These are phyloP conservation scores for Lucinisca nassula DNA, from an alignment of 2,888 invertebrate species.

Conservation along the genomic window DNA sequence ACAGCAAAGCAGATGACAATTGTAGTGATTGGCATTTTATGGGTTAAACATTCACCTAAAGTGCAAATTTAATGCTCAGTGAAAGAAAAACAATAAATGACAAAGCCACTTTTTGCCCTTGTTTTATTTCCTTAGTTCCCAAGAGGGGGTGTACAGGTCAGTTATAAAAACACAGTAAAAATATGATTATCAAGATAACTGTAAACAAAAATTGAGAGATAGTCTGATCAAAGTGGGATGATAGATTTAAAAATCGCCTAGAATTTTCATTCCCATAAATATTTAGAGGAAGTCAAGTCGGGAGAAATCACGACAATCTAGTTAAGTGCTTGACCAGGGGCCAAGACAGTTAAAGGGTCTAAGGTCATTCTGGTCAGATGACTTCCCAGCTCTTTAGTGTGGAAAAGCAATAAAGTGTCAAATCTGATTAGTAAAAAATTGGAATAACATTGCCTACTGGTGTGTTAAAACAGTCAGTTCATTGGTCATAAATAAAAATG, in stretches of 20 bases:
- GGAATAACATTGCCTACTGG: constrained; percentile 1
- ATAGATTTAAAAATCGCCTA: background rate
- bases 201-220: constrained; percentile 1
- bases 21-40: too few relatives aligned
- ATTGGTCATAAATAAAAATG: background rate
- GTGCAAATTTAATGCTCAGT: too few relatives aligned
- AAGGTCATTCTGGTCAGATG: constrained; percentile 2
- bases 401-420: constrained; percentile 14
- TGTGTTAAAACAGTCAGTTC: constrained; percentile 17
- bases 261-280: constrained; percentile 13
- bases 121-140: background rate
- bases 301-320: background rate
- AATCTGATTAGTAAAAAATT: constrained; percentile 13
- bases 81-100: background rate
- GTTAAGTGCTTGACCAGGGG: constrained; percentile 16
- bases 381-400: constrained; percentile 9
- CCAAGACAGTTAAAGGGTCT: constrained; percentile 15
- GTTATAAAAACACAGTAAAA: constrained; percentile 3
- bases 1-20: too few relatives aligned
- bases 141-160: background rate
- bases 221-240: background rate
- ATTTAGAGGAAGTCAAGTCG: background rate
- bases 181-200: background rate
- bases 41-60: too few relatives aligned
- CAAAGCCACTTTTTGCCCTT: background rate